Base-by-base conservation (phyloP, 2,888 invertebrate species). In the Sinotaia quadrata region DNA sequence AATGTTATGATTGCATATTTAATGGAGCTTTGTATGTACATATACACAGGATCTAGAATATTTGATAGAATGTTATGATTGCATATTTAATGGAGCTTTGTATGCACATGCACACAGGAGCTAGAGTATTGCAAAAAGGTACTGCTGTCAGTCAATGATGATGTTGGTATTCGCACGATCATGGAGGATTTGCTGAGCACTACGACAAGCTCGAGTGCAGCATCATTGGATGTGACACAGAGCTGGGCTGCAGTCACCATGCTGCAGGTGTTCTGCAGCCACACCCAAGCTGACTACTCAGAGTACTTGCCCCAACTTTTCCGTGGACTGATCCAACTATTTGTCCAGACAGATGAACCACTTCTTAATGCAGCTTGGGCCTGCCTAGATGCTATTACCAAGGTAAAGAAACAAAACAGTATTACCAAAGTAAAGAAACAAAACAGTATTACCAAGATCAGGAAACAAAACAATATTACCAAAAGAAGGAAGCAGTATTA, bases 41-140 rank as follows among this genome's bases (percentile, higher is more conserved):
- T n/a, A n/a, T n/a, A n/a, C n/a, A n/a, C n/a, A n/a, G n/a, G n/a
- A n/a, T n/a, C n/a, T n/a, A n/a, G n/a, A n/a, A n/a, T n/a, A n/a
- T n/a, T n/a, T n/a, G n/a, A n/a, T n/a, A n/a, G n/a, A n/a, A n/a
- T n/a, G n/a, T n/a, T n/a, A n/a, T n/a, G n/a, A n/a, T n/a, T n/a
- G n/a, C n/a, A n/a, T n/a, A n/a, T n/a, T n/a, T n/a, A n/a, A n/a
- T n/a, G n/a, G n/a, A n/a, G n/a, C n/a, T n/a, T n/a, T n/a, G n/a
- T n/a, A n/a, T n/a, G n/a, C n/a, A n/a, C n/a, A n/a, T n/a, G n/a
- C 15, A 33, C 29, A 4, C 79, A 88, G 89, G 96, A 97, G 89
- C 89, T 96, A 66, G 95, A 95, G 82, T 95, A 97, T 87, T 97
- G 97, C 86, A 93, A 96, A 86, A 93, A 94, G 60, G 98, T 98